phyloP scores from a whole-genome alignment of 2,888 invertebrate genomes.

The Tipula confusa region DNA sequence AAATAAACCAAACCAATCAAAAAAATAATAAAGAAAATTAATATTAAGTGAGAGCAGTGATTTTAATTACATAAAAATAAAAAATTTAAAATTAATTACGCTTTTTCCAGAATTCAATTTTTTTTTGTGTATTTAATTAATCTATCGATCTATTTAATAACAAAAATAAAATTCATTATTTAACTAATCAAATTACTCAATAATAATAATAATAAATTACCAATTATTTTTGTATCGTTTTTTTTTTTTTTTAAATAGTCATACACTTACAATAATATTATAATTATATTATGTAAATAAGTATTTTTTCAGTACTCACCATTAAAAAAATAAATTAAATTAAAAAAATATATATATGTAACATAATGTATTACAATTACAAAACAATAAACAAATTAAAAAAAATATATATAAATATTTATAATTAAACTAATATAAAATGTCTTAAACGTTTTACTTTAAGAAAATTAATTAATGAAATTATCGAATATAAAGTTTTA shows the following conservation, averaged over 20 bases:
- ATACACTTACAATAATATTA: conserved; percentile 29
- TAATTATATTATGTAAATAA: conserved; percentile 33
- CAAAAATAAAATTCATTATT: neutral
- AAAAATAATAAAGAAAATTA: neutral
- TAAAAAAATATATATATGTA: conserved; percentile 13
- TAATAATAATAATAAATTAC: conserved; percentile 6
- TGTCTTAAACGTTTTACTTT: neutral
- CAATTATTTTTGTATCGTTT: neutral
- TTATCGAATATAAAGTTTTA: neutral
- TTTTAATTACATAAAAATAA: neutral
- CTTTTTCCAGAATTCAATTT: neutral
- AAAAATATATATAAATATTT: neutral
- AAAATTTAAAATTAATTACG: neutral
- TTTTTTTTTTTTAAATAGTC: neutral
- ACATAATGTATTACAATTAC: neutral
- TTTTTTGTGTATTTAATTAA: neutral
- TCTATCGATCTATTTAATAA: conserved; percentile 4
- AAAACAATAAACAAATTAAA: no score
- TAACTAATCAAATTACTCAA: conserved; percentile 3
- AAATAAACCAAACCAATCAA: conserved; percentile 20
- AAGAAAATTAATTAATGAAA: neutral
- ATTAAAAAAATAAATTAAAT: conserved; percentile 33
- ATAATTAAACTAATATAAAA: neutral
- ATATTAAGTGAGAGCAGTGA: conserved; percentile 28
- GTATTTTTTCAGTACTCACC: conserved; percentile 36